Evolutionary conservation across 2,888 invertebrate genomes (phyloP).

Genomic region (Abrostola triplasia): DNA sequence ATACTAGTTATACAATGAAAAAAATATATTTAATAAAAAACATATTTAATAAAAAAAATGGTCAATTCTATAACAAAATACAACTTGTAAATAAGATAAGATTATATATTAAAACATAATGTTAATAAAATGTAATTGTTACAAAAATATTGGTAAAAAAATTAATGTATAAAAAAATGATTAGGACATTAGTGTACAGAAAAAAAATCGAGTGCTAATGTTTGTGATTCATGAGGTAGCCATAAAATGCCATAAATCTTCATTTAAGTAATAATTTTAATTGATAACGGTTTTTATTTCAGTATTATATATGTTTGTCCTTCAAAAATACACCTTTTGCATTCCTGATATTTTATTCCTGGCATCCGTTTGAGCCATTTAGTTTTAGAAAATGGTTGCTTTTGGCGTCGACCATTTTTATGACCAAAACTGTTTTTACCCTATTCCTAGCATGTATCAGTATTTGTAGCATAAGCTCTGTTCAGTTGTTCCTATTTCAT

Average conservation of each 20-base stretch:
- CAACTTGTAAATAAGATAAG: slow-evolving; percentile 84
- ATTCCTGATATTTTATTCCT: slow-evolving; percentile 76
- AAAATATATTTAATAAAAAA: slow-evolving; percentile 73
- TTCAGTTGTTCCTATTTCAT: slow-evolving; percentile 80
- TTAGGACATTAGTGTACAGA: slow-evolving; percentile 73
- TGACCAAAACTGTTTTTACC: slow-evolving; percentile 72
- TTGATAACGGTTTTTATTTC: slow-evolving; percentile 55
- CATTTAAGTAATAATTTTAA: slow-evolving; percentile 63
- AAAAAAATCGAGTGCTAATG: slow-evolving; percentile 75
- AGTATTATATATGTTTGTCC: slow-evolving; percentile 69
- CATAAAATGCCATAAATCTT: slow-evolving; percentile 85
- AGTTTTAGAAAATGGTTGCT: slow-evolving; percentile 65
- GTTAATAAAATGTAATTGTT: slow-evolving; percentile 82
- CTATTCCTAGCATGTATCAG: slow-evolving; percentile 83
- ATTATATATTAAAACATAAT: slow-evolving; percentile 76
- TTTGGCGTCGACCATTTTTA: slow-evolving; percentile 53
- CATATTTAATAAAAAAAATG: slow-evolving; percentile 72
- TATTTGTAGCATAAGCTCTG: slow-evolving; percentile 82
- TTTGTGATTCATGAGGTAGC: slow-evolving; percentile 87
- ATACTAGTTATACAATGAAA: slow-evolving; percentile 67
- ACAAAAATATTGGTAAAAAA: slow-evolving; percentile 76
- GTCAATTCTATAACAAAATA: slow-evolving; percentile 84
- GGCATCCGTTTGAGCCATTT: slow-evolving; percentile 70
- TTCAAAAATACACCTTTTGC: slow-evolving; percentile 71
- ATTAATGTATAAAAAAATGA: slow-evolving; percentile 75